Conservation (phyloP, 2,113 vertebrate genomes). For the Atrichornis clamosus region DNA sequence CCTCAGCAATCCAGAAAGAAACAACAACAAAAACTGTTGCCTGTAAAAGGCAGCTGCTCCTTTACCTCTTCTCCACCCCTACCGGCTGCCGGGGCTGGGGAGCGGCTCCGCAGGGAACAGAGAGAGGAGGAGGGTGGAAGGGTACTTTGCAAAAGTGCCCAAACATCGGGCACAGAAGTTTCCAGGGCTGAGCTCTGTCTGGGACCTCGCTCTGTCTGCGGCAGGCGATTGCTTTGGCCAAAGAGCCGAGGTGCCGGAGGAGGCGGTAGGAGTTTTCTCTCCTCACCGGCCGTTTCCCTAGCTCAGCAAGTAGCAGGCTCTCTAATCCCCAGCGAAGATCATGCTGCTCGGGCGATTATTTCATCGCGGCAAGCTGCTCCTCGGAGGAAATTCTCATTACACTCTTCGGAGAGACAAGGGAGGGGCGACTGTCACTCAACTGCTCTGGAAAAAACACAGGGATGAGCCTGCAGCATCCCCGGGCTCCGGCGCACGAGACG, state of each 20-base stretch:
- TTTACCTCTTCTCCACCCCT: conserved; percentile 24
- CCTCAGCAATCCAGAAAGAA: conserved; percentile 26
- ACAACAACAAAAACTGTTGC: conserved; percentile 34
- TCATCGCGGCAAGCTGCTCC: conserved; percentile 63
- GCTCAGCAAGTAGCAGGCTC: conserved; percentile 54
- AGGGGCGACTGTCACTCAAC: conserved; percentile 60
- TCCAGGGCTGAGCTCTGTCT: background rate
- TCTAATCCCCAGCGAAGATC: conserved; percentile 50
- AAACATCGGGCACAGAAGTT: background rate
- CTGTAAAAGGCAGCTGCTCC: conserved; percentile 43
- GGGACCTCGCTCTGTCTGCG: background rate
- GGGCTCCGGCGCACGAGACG: conserved; percentile 21
- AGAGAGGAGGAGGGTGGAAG: background rate
- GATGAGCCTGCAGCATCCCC: conserved; percentile 59
- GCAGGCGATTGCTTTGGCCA: background rate
- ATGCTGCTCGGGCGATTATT: conserved; percentile 59
- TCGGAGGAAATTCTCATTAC: conserved; percentile 57
- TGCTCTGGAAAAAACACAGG: conserved; percentile 45
- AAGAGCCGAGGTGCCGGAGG: background rate
- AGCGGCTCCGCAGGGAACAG: background rate
- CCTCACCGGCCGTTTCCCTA: background rate
- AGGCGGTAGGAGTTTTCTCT: background rate
- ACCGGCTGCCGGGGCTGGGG: background rate
- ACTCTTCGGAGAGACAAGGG: conserved; percentile 38
- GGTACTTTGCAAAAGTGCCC: background rate